Evolutionary conservation across 2,113 vertebrate genomes (phyloP), one percentile per base, ranked within the genome.

Genomic region (Emydura subglobosa): DNA sequence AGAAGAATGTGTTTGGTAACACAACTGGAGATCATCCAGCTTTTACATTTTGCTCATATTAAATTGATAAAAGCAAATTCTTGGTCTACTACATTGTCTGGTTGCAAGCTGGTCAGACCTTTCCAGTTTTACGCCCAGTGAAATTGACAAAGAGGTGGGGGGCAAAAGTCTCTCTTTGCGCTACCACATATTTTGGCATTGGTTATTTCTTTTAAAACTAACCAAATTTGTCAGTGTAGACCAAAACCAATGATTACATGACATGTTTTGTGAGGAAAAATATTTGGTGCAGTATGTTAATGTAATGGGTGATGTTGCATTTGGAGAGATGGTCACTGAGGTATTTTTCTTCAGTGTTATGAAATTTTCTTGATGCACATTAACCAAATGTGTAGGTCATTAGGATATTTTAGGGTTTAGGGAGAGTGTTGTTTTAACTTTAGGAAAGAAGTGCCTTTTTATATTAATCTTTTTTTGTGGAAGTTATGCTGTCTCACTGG

Each of bases 31-130:
- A 95, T 95, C 91, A 59, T 94, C 95, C 83, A 0, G 24, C 93
- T 93, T 95, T 85, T 94, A 93, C 85, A 90, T 94, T 96, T 96
- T 94, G 59, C 96, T 97, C 91, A 57, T 93, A 95, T 95, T 92
- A 96, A 96, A 96, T 92, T 93, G 14, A 79, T 88, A 96, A 95
- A 96, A 95, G 95, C 96, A 96, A 96, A 96, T 96, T 93, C 82
- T 96, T 96, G 96, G 93, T 97, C 96, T 97, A 83, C 90, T 79
- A 83, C 90, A 90, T 93, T 96, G 92, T 90, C 85, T 95, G 93
- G 79, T 92, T 93, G 88, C 83, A 94, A 83, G 78, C 39, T 96
- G 92, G 88, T 95, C 93, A 92, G 88, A 54, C 81, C 90, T 89
- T 44, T 96, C 81, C 57, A 89, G 74, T 87, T 85, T 85, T 95